Evolutionary conservation across 2,888 invertebrate genomes (phyloP).

Genomic region (Drosophila picticornis): DNA sequence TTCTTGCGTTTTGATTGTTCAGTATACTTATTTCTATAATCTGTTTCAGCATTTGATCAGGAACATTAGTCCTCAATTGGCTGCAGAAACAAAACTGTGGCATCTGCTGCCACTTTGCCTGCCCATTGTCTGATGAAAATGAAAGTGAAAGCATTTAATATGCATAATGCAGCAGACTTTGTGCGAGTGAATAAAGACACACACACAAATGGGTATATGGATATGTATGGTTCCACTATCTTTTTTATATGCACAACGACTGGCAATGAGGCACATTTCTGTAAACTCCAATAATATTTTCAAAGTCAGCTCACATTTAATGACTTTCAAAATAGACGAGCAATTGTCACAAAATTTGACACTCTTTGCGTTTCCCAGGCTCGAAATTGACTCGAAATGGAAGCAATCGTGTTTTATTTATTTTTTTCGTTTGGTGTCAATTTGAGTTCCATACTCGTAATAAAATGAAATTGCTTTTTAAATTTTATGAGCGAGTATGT

Average conservation of each 20-base stretch:
- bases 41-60: neutral
- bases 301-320: constrained; percentile 47
- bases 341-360: constrained; percentile 60
- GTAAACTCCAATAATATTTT: constrained; percentile 6
- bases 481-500: constrained; percentile 33
- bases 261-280: constrained; percentile 41
- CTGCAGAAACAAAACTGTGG: constrained; percentile 10
- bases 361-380: constrained; percentile 55
- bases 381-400: constrained; percentile 48
- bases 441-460: constrained; percentile 66
- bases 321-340: constrained; percentile 55
- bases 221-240: constrained; percentile 12
- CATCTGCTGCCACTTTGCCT: constrained; percentile 18
- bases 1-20: neutral
- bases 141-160: constrained; percentile 83
- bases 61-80: constrained; percentile 24
- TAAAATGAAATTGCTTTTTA: constrained; percentile 76
- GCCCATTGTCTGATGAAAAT: constrained; percentile 30
- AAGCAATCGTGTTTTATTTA: constrained; percentile 21
- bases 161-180: constrained; percentile 69
- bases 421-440: constrained; percentile 54
- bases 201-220: neutral
- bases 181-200: neutral
- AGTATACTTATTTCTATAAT: constrained; percentile 2
- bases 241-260: constrained; percentile 20